phyloP scores from a whole-genome alignment of 1,140 invertebrate genomes.

The Drosophila burlai region DNA sequence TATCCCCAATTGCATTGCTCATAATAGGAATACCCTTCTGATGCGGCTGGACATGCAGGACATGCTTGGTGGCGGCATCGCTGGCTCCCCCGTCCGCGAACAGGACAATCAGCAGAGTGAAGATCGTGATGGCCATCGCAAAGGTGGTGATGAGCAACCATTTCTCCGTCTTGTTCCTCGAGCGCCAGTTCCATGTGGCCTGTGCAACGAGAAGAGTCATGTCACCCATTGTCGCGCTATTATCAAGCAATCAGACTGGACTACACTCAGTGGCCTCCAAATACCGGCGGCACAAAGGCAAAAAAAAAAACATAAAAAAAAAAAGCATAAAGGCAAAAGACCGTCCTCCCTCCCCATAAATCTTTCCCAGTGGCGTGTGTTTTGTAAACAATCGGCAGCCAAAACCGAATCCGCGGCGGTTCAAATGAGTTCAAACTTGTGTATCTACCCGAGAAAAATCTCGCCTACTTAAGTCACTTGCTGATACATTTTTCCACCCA shows the following conservation, averaged over 20 bases:
- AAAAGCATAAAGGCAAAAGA: background rate
- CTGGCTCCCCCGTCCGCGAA: constrained; percentile 50
- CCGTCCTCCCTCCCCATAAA: constrained; percentile 1
- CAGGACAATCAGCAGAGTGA: constrained; percentile 85
- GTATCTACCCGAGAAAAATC: constrained; percentile 20
- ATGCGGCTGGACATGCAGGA: constrained; percentile 76
- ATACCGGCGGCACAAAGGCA: constrained; percentile 8
- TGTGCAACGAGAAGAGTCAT: constrained; percentile 13
- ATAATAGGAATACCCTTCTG: constrained; percentile 47
- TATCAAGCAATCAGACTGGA: constrained; percentile 24
- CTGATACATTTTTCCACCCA: constrained; percentile 19
- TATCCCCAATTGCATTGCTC: too few relatives aligned
- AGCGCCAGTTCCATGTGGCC: constrained; percentile 86
- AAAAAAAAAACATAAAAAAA: too few relatives aligned
- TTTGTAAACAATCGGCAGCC: constrained; percentile 33
- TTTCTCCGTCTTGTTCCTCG: constrained; percentile 86
- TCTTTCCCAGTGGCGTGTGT: constrained; percentile 3
- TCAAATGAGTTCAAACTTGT: constrained; percentile 49
- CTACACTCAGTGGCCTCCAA: constrained; percentile 3
- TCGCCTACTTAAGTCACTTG: constrained; percentile 30
- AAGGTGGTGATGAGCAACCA: constrained; percentile 85
- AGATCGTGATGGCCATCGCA: constrained; percentile 73
- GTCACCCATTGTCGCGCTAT: background rate
- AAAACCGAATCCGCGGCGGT: constrained; percentile 16
- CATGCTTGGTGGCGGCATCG: constrained; percentile 69